Conservation (phyloP, 2,113 vertebrate genomes). For the Plestiodon gilberti region DNA sequence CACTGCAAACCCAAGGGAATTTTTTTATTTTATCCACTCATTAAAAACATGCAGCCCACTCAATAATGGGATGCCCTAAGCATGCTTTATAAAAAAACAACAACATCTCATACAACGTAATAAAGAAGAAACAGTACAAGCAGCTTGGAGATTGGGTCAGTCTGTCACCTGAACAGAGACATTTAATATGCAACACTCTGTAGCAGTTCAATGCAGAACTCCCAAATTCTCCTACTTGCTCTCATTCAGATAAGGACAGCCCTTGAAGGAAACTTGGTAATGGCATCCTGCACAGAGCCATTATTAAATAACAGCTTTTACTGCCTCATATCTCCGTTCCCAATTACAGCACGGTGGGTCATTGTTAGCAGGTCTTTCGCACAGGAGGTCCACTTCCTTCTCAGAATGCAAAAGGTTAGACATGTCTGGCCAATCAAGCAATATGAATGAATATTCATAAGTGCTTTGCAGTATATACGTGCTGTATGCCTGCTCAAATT, state of each 20-base stretch:
- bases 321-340: background rate
- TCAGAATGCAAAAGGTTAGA: background rate
- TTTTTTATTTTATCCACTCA: no score
- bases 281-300: background rate
- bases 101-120: no score
- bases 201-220: background rate
- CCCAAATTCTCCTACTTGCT: background rate
- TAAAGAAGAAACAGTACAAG: no score
- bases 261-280: background rate
- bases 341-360: background rate
- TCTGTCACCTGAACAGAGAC: background rate
- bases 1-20: no score
- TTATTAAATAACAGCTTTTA: background rate
- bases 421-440: constrained; percentile 5
- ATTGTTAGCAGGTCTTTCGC: background rate
- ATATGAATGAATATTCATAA: constrained; percentile 8
- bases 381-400: background rate
- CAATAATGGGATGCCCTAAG: no score
- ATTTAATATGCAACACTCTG: background rate
- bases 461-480: fast-evolving
- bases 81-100: no score
- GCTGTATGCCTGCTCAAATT: background rate
- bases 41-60: no score
- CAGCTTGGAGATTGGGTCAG: background rate
- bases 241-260: background rate